Percentiles rank a stretch among this genome's conserved stretches.
Evolutionary conservation across 2,888 invertebrate genomes (phyloP).

Genomic region (Cataglyphis albicans): DNA sequence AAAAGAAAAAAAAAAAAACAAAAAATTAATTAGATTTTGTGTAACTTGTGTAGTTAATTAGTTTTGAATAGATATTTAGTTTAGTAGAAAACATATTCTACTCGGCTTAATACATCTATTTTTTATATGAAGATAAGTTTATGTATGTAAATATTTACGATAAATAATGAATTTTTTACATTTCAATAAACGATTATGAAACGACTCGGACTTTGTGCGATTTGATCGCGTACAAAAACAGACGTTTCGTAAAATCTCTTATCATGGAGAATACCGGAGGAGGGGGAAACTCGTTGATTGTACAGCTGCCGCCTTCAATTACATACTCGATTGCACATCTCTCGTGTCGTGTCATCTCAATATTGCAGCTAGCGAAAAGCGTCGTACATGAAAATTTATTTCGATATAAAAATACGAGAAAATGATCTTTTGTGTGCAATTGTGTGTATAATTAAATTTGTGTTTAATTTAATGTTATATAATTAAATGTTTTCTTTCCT

Average conservation of each 20-base stretch:
- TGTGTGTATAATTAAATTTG: background rate
- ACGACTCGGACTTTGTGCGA: background rate
- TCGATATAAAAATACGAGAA: background rate
- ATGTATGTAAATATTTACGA: background rate
- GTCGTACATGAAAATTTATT: background rate
- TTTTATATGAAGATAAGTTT: background rate
- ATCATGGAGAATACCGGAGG: background rate
- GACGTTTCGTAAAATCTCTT: slow-evolving; percentile 21
- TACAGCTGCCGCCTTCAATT: slow-evolving; percentile 5
- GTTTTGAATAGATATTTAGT: background rate
- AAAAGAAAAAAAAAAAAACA: background rate
- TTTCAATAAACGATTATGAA: background rate
- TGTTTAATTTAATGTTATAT: no score
- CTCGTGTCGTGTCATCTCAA: background rate
- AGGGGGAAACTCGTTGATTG: background rate
- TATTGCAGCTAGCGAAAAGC: background rate
- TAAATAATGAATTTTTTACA: background rate
- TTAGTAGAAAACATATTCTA: background rate
- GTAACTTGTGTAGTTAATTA: background rate
- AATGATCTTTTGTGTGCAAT: background rate
- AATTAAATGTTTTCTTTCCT: background rate
- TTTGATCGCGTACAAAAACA: background rate
- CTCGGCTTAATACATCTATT: background rate
- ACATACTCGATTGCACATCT: background rate
- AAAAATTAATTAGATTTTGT: background rate